A percentile compares a stretch with the other conserved stretches of the same genome.
These are phyloP conservation scores for Helobdella robusta DNA, from an alignment of 2,888 invertebrate genomes.

Conservation along the genomic window DNA sequence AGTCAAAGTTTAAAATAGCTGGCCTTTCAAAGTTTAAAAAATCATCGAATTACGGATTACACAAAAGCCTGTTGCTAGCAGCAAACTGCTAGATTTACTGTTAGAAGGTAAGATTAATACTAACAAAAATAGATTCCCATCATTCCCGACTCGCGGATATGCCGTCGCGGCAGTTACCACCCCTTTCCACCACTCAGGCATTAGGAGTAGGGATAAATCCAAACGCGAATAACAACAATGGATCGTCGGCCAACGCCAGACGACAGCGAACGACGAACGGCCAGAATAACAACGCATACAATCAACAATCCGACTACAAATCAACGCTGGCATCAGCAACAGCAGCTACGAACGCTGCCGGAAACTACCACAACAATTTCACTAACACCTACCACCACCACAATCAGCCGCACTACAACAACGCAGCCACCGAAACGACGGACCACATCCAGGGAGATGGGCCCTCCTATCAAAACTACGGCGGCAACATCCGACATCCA, in stretches of 20 bases:
- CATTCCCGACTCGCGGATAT: background rate
- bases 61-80: too few species aligned
- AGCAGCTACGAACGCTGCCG: background rate
- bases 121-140: background rate
- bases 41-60: too few species aligned
- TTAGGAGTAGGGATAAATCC: background rate
- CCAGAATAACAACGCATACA: constrained; percentile 18
- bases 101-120: too few species aligned
- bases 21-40: too few species aligned
- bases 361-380: background rate
- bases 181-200: constrained; percentile 21
- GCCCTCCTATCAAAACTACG: background rate
- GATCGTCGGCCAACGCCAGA: constrained; percentile 2
- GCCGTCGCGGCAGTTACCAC: constrained; percentile 27
- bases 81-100: too few species aligned
- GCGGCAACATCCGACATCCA: constrained; percentile 10
- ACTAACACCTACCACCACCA: constrained; percentile 7
- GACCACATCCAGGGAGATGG: background rate
- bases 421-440: background rate
- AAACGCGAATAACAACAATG: constrained; percentile 16
- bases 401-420: background rate
- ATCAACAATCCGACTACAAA: background rate
- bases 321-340: background rate
- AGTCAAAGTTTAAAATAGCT: too few species aligned
- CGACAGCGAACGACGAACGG: constrained; percentile 5